phyloP scores from a whole-genome alignment of 2,113 vertebrate genomes.

The Brevimyrus niger region DNA sequence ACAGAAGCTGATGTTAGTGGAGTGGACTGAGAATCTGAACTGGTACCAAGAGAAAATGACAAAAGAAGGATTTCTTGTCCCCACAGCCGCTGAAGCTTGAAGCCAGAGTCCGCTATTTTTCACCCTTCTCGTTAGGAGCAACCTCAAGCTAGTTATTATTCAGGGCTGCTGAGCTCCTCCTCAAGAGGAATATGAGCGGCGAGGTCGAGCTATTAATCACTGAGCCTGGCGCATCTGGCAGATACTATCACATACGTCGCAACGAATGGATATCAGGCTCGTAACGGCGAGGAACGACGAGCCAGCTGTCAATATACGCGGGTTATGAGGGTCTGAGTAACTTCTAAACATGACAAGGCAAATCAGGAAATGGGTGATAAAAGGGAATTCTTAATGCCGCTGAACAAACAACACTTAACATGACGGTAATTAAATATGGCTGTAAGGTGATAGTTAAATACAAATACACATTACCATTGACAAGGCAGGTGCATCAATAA shows the following conservation, averaged over 20 bases:
- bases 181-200: constrained; percentile 90
- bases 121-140: constrained; percentile 99
- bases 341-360: constrained; percentile 83
- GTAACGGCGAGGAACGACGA: not conserved
- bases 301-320: constrained; percentile 93
- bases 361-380: constrained; percentile 49
- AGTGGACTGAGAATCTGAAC: constrained; percentile 59
- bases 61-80: constrained; percentile 26
- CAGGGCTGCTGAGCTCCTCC: constrained; percentile 86
- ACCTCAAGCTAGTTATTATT: constrained; percentile 98
- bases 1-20: constrained; percentile 35
- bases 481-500: not conserved
- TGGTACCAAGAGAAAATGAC: constrained; percentile 76
- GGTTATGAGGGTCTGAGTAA: constrained; percentile 77
- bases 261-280: constrained; percentile 96
- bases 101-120: constrained; percentile 59
- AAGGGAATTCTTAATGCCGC: not conserved
- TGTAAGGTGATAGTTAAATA: not conserved
- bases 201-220: constrained; percentile 98
- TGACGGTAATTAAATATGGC: not conserved
- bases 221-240: constrained; percentile 91
- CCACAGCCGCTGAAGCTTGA: constrained; percentile 92
- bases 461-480: not conserved
- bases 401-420: not conserved
- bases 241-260: constrained; percentile 98